Percentiles rank a stretch among this genome's conserved stretches.
Conservation (phyloP, 1,140 invertebrate genomes). For the Cherax destructor region DNA sequence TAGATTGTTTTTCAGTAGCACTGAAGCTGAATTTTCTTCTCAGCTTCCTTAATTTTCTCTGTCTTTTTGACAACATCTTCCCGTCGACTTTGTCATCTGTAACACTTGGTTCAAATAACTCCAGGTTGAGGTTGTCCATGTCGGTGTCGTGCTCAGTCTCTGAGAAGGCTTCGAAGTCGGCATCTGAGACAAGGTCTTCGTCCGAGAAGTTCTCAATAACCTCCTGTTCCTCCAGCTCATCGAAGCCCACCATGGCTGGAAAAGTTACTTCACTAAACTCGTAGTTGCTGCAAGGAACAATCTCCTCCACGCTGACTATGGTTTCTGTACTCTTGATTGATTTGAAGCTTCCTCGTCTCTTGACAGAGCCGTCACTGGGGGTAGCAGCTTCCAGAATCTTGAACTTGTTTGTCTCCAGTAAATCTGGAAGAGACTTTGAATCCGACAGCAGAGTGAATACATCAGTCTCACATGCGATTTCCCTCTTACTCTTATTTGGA, state of each 20-base stretch:
- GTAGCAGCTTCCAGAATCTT: conserved; percentile 33
- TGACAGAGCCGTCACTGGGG: background rate
- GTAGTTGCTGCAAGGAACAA: conserved; percentile 61
- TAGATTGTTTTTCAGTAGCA: conserved; percentile 62
- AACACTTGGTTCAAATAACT: conserved; percentile 59
- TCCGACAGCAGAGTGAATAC: conserved; percentile 28
- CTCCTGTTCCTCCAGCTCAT: conserved; percentile 64
- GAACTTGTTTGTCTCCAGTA: conserved; percentile 52
- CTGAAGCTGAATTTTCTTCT: conserved; percentile 70
- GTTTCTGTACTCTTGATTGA: conserved; percentile 44
- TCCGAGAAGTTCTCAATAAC: conserved; percentile 67
- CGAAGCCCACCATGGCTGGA: conserved; percentile 36
- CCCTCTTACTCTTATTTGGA: background rate
- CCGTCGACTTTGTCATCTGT: conserved; percentile 15
- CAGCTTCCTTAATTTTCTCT: conserved; percentile 57
- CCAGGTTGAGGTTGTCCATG: conserved; percentile 69
- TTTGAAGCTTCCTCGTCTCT: conserved; percentile 22
- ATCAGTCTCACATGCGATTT: background rate
- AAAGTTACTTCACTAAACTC: conserved; percentile 65
- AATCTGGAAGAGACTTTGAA: conserved; percentile 68
- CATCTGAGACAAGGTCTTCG: conserved; percentile 62
- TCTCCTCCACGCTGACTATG: conserved; percentile 48
- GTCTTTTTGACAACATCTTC: conserved; percentile 58
- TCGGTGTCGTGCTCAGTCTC: conserved; percentile 69
- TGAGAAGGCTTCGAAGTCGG: conserved; percentile 66